Evolutionary conservation across 2,888 invertebrate genomes (phyloP).

Genomic region (Pinctada fucata): DNA sequence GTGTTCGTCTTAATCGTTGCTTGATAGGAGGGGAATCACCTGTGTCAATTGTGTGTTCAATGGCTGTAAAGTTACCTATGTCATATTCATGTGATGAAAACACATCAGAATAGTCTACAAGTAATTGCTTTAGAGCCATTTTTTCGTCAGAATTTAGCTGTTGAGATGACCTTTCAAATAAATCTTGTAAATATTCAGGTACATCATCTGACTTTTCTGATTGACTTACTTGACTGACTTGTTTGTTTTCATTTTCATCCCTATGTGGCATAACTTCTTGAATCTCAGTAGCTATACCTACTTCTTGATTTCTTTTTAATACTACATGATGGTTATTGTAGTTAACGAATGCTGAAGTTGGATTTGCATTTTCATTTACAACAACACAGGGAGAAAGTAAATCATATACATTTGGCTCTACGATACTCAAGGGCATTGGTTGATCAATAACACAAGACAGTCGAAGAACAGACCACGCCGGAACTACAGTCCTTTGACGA

Average conservation of each 20-base stretch:
- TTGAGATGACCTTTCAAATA: neutral
- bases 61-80: no score
- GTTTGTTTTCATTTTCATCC: neutral
- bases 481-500: no score
- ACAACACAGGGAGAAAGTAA: no score
- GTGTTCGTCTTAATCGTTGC: no score
- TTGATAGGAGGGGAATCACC: no score
- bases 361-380: neutral
- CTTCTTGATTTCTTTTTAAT: neutral
- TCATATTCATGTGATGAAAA: conserved; percentile 8
- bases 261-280: neutral
- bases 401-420: no score
- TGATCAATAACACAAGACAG: no score
- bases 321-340: neutral
- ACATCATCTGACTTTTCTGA: neutral
- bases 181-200: neutral
- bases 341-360: neutral
- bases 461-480: no score
- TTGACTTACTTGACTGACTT: neutral
- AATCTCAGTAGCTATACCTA: neutral
- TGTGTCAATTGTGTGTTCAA: no score
- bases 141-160: neutral
- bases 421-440: no score
- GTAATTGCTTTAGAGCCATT: neutral
- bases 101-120: neutral